These are phyloP conservation scores for Choloepus hoffmanni DNA, from an alignment of 2,113 vertebrate species.

Conservation along the genomic window DNA sequence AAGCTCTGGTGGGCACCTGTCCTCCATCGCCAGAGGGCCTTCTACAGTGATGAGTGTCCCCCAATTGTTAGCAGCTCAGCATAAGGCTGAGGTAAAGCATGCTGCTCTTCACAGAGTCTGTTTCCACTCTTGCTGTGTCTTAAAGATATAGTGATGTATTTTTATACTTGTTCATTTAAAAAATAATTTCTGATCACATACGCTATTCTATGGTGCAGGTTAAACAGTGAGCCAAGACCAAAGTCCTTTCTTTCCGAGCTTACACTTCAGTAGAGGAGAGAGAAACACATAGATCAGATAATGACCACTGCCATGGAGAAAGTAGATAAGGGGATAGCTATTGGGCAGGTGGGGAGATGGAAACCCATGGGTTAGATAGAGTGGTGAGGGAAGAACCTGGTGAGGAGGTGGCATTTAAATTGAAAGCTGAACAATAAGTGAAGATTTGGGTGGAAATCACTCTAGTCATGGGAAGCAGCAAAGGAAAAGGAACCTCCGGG, in stretches of 20 bases:
- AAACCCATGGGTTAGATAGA: not conserved
- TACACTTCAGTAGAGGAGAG: not conserved
- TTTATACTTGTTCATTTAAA: constrained; percentile 44
- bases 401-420: not conserved
- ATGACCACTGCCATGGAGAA: not conserved
- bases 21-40: not conserved
- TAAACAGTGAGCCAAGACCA: not conserved
- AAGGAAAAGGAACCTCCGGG: not conserved
- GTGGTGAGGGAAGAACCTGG: not conserved
- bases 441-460: constrained; percentile 4
- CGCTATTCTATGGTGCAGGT: not conserved
- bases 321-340: not conserved
- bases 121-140: not conserved
- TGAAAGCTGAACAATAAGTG: not conserved
- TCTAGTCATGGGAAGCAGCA: not conserved
- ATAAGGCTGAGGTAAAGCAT: not conserved
- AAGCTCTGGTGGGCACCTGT: fast-evolving
- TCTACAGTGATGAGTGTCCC: not conserved
- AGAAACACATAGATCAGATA: not conserved
- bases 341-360: not conserved
- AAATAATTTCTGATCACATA: not conserved
- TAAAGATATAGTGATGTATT: not conserved
- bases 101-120: not conserved
- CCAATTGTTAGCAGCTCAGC: not conserved
- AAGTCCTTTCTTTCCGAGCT: not conserved